phyloP scores from a whole-genome alignment of 53 echinoderm and acorn worm genomes.

The Mesocentrotus franciscanus region DNA sequence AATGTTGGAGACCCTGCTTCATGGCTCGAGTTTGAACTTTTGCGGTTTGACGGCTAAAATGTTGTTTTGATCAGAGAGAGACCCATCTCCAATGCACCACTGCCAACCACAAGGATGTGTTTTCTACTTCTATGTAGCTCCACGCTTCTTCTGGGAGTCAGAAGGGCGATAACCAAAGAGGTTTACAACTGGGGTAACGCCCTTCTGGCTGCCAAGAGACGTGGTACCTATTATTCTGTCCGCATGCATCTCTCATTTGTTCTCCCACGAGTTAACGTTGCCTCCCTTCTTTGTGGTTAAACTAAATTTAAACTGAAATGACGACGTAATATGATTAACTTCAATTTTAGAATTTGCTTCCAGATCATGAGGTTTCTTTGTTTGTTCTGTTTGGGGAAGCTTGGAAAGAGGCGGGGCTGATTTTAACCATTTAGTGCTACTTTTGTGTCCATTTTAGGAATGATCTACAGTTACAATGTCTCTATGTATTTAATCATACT shows the following conservation, averaged over 20 bases:
- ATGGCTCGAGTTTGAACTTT: constrained; percentile 16
- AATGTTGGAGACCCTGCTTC: background rate
- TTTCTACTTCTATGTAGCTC: background rate
- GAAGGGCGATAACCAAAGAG: background rate
- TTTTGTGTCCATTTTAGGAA: background rate
- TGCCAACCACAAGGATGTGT: constrained; percentile 23
- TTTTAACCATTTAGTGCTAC: background rate
- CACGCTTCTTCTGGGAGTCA: background rate
- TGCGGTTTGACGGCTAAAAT: constrained; percentile 17
- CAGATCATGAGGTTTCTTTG: background rate
- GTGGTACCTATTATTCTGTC: background rate
- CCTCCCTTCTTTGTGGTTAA: background rate
- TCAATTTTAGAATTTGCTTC: background rate
- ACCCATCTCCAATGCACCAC: background rate
- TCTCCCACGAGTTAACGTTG: background rate
- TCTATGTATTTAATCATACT: background rate
- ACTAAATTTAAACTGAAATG: background rate
- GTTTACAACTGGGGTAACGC: background rate
- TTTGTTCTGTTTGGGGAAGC: background rate
- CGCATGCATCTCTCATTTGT: background rate
- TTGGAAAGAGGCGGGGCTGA: background rate
- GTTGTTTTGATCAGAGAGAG: background rate
- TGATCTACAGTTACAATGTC: background rate
- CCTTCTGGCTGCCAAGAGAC: background rate
- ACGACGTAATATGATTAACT: background rate